A percentile compares a stretch with the other conserved stretches of the same genome.
Evolutionary conservation across 2,113 vertebrate genomes (phyloP).

Genomic region (Ploceus nigricollis): DNA sequence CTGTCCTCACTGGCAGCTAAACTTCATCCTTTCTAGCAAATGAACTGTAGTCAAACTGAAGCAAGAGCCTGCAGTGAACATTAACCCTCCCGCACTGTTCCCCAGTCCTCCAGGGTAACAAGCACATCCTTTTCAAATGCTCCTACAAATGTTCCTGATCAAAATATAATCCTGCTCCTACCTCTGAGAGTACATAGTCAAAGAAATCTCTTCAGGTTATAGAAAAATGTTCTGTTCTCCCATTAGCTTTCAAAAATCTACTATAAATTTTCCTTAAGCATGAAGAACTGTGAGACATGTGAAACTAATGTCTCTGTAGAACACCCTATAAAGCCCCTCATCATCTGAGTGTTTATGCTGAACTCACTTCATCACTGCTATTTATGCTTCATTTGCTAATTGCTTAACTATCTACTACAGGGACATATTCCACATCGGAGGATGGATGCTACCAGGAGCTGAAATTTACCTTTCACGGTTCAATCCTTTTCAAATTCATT

Average conservation of each 20-base stretch:
- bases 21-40: not conserved
- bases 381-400: not conserved
- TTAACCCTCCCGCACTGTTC: not conserved
- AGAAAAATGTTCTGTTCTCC: not conserved
- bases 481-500: not conserved
- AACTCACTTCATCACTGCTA: not conserved
- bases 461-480: not conserved
- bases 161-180: not conserved
- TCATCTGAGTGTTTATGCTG: not conserved
- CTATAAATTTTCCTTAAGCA: not conserved
- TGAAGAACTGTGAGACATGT: rapidly evolving
- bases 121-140: not conserved
- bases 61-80: not conserved
- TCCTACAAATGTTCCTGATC: not conserved
- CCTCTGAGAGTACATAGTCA: not conserved
- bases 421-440: not conserved
- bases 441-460: not conserved
- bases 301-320: not conserved
- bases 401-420: not conserved
- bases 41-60: not conserved
- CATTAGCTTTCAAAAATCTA: not conserved
- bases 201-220: not conserved
- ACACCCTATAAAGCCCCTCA: not conserved
- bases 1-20: not conserved
- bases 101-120: not conserved